Evolutionary conservation across 2,113 vertebrate genomes (phyloP).

Genomic region (Lepus europaeus): DNA sequence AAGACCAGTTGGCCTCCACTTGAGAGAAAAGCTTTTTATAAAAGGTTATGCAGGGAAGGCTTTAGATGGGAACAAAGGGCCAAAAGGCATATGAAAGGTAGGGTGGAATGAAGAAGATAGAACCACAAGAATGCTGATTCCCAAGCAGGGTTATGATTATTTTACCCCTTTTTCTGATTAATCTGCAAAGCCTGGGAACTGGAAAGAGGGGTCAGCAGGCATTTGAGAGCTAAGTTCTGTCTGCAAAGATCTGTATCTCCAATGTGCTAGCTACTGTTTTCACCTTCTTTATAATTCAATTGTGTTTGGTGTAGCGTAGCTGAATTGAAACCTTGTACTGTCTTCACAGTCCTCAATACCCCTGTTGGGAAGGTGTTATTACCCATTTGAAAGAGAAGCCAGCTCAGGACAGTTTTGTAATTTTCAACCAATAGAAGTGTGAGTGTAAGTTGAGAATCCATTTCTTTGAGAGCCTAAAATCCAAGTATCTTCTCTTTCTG

Average conservation of each 20-base stretch:
- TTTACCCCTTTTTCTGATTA: background rate
- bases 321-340: background rate
- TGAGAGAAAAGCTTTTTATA: background rate
- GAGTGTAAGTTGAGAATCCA: background rate
- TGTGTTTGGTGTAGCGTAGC: no score
- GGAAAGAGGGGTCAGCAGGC: accelerated
- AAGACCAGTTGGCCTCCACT: background rate
- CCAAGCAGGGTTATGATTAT: no score
- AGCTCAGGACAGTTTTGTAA: background rate
- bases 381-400: background rate
- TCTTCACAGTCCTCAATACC: background rate
- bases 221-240: accelerated
- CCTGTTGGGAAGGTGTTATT: background rate
- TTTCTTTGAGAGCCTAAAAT: background rate
- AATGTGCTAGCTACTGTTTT: background rate
- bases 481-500: background rate
- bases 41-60: background rate
- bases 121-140: no score
- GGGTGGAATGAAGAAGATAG: background rate
- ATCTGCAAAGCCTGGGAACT: background rate
- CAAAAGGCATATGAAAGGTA: background rate
- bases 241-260: background rate
- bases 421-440: background rate
- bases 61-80: background rate
- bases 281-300: background rate